phyloP scores from a whole-genome alignment of 1,140 invertebrate species.

The Schmidtea mediterranea region DNA sequence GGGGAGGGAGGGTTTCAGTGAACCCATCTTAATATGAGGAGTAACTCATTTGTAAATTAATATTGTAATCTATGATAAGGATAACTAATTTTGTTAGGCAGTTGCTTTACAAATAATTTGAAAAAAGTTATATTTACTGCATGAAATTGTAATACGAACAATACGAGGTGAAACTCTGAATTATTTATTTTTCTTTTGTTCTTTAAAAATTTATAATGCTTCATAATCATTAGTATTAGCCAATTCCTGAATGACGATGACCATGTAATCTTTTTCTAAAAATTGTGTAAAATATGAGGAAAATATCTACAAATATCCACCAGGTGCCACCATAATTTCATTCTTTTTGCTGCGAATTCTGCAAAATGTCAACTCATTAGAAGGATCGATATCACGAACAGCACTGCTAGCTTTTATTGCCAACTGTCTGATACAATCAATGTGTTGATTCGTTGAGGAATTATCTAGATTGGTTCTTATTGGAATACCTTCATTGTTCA shows the following conservation, averaged over 20 bases:
- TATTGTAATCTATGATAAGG: no score
- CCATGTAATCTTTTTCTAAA: slow-evolving; percentile 19
- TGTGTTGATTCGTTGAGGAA: slow-evolving; percentile 73
- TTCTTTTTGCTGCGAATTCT: slow-evolving; percentile 78
- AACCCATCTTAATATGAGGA: no score
- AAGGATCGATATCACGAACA: slow-evolving; percentile 73
- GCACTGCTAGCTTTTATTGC: slow-evolving; percentile 69
- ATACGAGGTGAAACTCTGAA: no score
- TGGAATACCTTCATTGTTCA: slow-evolving; percentile 83
- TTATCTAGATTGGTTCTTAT: slow-evolving; percentile 87
- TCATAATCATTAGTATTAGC: no score
- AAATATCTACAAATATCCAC: slow-evolving; percentile 17
- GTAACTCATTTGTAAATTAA: no score
- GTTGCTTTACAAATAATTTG: no score
- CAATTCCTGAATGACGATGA: slow-evolving; percentile 19
- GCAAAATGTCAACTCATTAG: slow-evolving; percentile 80
- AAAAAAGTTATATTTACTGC: no score
- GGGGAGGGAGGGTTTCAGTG: no score
- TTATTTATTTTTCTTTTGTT: no score
- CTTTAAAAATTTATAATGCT: no score
- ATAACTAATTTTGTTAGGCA: no score
- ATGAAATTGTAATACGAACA: no score
- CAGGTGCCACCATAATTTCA: slow-evolving; percentile 85
- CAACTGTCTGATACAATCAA: slow-evolving; percentile 61
- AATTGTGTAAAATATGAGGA: slow-evolving; percentile 7